Evolutionary conservation across 2,113 vertebrate species (phyloP).

Genomic region (Phyllostomus discolor): DNA sequence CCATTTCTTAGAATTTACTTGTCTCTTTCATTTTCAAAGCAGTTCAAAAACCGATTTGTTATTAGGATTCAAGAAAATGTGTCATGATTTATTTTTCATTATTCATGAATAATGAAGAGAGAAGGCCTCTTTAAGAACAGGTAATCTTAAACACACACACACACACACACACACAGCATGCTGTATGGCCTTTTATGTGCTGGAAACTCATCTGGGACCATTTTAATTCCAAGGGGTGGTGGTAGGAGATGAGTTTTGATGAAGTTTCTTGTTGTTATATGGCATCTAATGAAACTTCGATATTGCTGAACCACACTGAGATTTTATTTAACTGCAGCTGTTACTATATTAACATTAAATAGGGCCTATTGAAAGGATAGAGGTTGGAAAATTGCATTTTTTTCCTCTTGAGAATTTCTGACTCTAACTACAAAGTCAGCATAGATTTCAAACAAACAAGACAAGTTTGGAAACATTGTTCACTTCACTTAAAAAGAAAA

Average conservation of each 20-base stretch:
- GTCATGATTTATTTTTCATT: slow-evolving; percentile 22
- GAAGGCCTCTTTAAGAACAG: background rate
- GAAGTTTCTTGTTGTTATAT: background rate
- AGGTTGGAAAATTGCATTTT: background rate
- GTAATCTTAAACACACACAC: background rate
- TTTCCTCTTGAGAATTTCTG: background rate
- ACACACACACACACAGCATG: background rate
- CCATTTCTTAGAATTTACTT: slow-evolving; percentile 24
- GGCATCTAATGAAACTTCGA: background rate
- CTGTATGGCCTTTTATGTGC: background rate
- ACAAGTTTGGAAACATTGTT: background rate
- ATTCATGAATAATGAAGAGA: slow-evolving; percentile 4
- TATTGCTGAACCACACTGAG: background rate
- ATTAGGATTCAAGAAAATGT: background rate
- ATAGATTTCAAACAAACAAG: background rate
- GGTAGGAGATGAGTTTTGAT: background rate
- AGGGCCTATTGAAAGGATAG: background rate
- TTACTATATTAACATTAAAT: background rate
- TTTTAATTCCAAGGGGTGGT: background rate
- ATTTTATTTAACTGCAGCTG: slow-evolving; percentile 11
- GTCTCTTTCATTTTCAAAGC: slow-evolving; percentile 46
- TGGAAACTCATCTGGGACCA: background rate
- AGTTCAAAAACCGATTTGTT: slow-evolving; percentile 28
- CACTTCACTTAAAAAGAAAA: background rate
- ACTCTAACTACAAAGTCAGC: background rate